Conservation (phyloP, 2,888 invertebrate species). For the Alcis repandata region DNA sequence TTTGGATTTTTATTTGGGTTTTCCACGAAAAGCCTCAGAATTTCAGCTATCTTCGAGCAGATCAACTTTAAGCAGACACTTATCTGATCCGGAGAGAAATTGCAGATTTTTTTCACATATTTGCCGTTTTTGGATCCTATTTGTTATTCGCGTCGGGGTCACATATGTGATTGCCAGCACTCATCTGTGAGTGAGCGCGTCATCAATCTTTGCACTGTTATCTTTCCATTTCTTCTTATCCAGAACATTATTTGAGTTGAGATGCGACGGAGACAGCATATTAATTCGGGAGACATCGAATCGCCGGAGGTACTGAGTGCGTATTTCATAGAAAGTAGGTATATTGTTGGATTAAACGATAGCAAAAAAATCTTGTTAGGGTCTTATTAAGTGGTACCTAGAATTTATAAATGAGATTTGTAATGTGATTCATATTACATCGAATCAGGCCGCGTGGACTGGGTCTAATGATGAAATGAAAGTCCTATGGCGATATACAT, state of each 20-base stretch:
- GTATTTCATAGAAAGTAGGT: conserved; percentile 20
- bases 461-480: no score
- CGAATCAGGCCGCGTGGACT: no score
- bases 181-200: conserved; percentile 52
- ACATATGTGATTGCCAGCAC: conserved; percentile 51
- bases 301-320: background rate
- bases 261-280: conserved; percentile 26
- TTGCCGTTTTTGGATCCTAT: conserved; percentile 21
- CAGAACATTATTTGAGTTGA: conserved; percentile 20
- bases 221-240: conserved; percentile 41
- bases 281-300: conserved; percentile 12
- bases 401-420: background rate
- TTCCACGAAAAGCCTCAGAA: conserved; percentile 14
- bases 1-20: conserved; percentile 30
- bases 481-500: no score
- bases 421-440: background rate
- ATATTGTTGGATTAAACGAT: conserved; percentile 12
- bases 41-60: conserved; percentile 24
- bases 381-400: background rate
- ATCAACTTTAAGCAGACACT: conserved; percentile 29
- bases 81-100: conserved; percentile 34
- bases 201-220: conserved; percentile 58
- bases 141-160: conserved; percentile 44
- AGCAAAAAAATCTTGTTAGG: background rate
- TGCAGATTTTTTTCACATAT: conserved; percentile 31